A percentile compares a stretch with the other conserved stretches of the same genome.
Conservation (phyloP, 2,797 vertebrate species). For the Platalea minor region DNA sequence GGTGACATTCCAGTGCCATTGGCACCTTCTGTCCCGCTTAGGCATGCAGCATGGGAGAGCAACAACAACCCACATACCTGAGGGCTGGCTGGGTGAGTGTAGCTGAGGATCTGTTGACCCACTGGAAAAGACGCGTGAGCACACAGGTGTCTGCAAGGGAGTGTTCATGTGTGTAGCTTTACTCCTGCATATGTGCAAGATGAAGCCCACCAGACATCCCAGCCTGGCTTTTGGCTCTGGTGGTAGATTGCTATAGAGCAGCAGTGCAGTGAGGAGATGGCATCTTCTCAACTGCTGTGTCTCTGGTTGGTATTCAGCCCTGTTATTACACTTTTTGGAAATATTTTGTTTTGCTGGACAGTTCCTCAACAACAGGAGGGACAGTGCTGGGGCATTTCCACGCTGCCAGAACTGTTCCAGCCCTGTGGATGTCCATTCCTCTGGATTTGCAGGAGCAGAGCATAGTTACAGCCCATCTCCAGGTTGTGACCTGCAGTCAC, state of each 20-base stretch:
- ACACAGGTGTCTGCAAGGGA: accelerated
- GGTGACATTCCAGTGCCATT: background rate
- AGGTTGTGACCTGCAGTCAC: background rate
- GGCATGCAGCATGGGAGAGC: background rate
- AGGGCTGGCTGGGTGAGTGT: background rate
- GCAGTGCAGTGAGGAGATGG: background rate
- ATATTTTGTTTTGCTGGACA: slow-evolving; percentile 21
- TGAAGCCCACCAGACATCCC: background rate
- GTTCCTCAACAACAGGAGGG: background rate
- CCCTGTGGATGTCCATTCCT: background rate
- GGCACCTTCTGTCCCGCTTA: background rate
- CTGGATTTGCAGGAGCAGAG: background rate
- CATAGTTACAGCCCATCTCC: background rate
- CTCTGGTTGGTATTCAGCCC: background rate
- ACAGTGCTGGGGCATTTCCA: background rate
- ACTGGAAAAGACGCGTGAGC: background rate
- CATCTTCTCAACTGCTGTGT: background rate
- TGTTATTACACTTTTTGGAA: background rate
- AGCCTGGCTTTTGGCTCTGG: background rate
- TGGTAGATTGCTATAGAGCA: background rate
- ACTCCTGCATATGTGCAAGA: accelerated
- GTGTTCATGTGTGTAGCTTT: background rate
- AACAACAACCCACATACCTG: accelerated
- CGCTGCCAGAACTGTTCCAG: accelerated
- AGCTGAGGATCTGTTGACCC: background rate